Evolutionary conservation across 2,797 vertebrate species (phyloP).

Genomic region (Amblyopsis hoosieri): DNA sequence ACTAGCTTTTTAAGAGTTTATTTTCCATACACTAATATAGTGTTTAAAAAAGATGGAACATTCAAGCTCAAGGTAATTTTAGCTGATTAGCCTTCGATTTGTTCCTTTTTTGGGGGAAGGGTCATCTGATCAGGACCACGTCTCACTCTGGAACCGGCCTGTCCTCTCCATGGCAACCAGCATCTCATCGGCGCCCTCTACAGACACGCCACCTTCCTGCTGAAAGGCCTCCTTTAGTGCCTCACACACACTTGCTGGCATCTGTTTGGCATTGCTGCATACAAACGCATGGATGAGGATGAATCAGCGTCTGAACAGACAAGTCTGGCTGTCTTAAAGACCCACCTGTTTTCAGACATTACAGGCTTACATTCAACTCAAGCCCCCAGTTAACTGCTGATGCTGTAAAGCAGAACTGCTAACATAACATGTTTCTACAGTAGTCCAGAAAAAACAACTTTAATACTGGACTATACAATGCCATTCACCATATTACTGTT

Average conservation of each 20-base stretch:
- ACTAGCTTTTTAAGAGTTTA: too few relatives aligned
- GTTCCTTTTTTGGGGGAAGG: neutral
- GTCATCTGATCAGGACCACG: slow-evolving; percentile 84
- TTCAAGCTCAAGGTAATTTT: neutral
- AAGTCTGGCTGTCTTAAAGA: too few relatives aligned
- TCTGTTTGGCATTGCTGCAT: slow-evolving; percentile 87
- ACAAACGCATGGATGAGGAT: neutral
- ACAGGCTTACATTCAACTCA: too few relatives aligned
- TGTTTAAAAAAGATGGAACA: too few relatives aligned
- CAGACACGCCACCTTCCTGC: slow-evolving; percentile 79
- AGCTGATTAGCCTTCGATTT: neutral
- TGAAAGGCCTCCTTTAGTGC: slow-evolving; percentile 80
- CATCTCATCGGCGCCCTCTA: slow-evolving; percentile 75
- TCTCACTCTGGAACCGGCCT: slow-evolving; percentile 87
- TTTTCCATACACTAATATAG: too few relatives aligned
- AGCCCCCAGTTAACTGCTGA: too few relatives aligned
- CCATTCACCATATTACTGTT: too few relatives aligned
- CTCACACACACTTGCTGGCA: slow-evolving; percentile 84
- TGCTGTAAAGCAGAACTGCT: too few relatives aligned
- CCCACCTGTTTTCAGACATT: too few relatives aligned
- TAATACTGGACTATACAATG: too few relatives aligned
- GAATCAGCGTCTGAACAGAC: neutral
- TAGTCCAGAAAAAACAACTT: too few relatives aligned
- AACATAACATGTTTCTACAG: too few relatives aligned
- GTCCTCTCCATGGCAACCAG: slow-evolving; percentile 81